A percentile compares a stretch with the other conserved stretches of the same genome.
These are phyloP conservation scores for Micronycteris hirsuta DNA, from an alignment of 2,113 vertebrate genomes.

Conservation along the genomic window DNA sequence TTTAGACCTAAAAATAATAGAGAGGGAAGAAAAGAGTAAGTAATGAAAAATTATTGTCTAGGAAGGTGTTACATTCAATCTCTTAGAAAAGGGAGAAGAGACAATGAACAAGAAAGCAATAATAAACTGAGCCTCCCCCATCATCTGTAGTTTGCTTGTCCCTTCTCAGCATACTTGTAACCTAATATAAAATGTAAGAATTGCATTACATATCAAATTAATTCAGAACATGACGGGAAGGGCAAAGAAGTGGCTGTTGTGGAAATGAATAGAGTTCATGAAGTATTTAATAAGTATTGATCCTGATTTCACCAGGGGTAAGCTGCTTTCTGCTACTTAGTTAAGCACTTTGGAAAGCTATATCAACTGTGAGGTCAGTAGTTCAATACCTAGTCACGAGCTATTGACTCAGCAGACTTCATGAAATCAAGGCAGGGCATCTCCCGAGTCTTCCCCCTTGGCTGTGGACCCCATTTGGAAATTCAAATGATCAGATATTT, in stretches of 20 bases:
- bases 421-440: background rate
- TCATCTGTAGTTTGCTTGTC: background rate
- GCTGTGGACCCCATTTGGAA: background rate
- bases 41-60: background rate
- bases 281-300: conserved; percentile 75
- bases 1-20: background rate
- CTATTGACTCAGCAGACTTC: background rate
- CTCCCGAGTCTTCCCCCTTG: background rate
- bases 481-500: background rate
- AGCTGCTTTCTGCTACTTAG: conserved; percentile 48
- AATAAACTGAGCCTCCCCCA: background rate
- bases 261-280: conserved; percentile 72
- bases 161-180: conserved; percentile 45
- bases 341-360: conserved; percentile 57
- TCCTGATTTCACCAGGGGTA: conserved; percentile 59
- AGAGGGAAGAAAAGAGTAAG: background rate
- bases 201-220: conserved; percentile 68
- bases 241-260: conserved; percentile 67
- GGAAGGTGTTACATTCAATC: background rate
- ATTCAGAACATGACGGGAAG: conserved; percentile 67
- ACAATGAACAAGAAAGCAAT: background rate
- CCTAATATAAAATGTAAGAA: conserved; percentile 63
- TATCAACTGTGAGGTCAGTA: conserved; percentile 30
- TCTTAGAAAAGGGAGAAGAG: background rate
- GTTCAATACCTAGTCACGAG: conserved; percentile 5